Base-by-base conservation (phyloP, 2,797 vertebrate genomes). In the Rhabdophis nuchalis region DNA sequence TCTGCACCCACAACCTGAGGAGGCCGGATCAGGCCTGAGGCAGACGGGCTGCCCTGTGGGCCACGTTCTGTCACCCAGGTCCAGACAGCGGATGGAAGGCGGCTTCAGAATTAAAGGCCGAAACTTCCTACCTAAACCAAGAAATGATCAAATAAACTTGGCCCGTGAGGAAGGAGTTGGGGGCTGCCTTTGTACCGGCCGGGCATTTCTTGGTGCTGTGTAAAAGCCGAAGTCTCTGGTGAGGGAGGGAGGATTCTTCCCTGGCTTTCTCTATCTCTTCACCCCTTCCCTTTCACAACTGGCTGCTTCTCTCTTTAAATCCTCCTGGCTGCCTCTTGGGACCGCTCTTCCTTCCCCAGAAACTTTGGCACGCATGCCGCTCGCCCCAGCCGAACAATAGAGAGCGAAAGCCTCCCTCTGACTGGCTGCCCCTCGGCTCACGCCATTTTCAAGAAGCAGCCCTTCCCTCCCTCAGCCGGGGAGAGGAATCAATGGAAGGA, bases 301-400 rank as follows among this genome's bases (percentile, higher is more conserved):
- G 9, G n/a, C 25, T 64, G 6, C 7, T 18, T 11, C 41, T 82
- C 77, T 82, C n/a, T 82, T 12, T 12, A 82, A 46, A 82, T 82
- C 36, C 77, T 82, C 72, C 36, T 23, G 5, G 29, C 10, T 57
- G 0, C 77, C 77, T 90, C 85, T 50, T 14, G 41, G 18, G 23
- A 61, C 25, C 61, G 29, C 29, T 53, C 25, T 86, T 18, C 58
- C 87, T 92, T 93, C 1, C 10, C 0, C 36, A 9, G 9, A 25
- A 93, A 90, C 29, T 58, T 54, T 36, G 50, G 0, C 25, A 0
- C n/a, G 9, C 25, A 0, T 27, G 9, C 2, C 0, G 9, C 2
- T 0, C 4, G 12, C 7, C n/a, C 64, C 32, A 0, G 46, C 57
- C 4, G 4, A 4, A 0, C 27, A 7, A 0, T 1, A 0, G 0